Evolutionary conservation across 2,888 invertebrate genomes (phyloP), one percentile per base, ranked within the genome.

Genomic region (Pollenia griseotomentosa): DNA sequence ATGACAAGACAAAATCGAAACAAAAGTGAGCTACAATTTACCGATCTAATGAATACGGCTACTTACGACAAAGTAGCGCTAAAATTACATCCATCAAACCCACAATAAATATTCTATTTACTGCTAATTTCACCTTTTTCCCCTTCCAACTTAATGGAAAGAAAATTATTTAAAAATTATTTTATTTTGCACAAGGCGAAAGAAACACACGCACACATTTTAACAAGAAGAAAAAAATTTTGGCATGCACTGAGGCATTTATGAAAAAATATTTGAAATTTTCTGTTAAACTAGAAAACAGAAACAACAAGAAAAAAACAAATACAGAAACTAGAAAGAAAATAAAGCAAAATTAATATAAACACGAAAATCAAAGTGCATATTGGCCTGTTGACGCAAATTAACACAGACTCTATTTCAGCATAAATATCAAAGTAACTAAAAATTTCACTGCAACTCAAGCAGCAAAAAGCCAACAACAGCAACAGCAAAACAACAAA

Each of bases 311-410:
- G 42, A 82, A 66, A n/a, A 5, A 33, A 66, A 78, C 42, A 71
- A 65, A 75, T 14, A 61, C 5, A 48, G 10, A 59, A 83, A 63
- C 61, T 19, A 65, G 63, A 51, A 86, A 74, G 73, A 59, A 80
- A 80, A 79, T 65, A 83, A 74, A 83, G 44, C 19, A 78, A 88
- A 86, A 83, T 86, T 78, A 80, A 71, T 73, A 63, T 83, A 84
- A 81, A 74, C 71, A 88, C 83, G 86, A 85, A 86, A 86, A 83
- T 86, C 86, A 86, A 83, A 86, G 86, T 83, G 90, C 90, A 90
- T 92, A 92, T 92, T 92, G 92, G 92, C 91, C 90, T 90, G 91
- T 92, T 92, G 92, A 92, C 91, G 92, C 91, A 92, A 92, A 92
- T 92, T 92, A 92, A 91, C 91, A 91, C 90, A 90, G 92, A 92